Conservation (phyloP, 2,113 vertebrate genomes). For the Lagenorhynchus albirostris region DNA sequence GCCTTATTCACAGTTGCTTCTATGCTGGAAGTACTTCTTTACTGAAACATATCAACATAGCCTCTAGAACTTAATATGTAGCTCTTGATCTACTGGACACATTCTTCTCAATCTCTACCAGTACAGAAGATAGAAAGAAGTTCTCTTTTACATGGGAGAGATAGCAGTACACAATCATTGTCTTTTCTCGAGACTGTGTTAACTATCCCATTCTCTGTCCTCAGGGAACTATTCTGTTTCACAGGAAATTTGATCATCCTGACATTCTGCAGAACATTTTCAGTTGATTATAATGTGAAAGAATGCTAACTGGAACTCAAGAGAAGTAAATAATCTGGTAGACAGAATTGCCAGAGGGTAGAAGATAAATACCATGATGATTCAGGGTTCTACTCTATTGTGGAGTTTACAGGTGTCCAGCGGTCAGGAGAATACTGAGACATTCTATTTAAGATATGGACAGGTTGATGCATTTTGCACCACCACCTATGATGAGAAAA, state of each 20-base stretch:
- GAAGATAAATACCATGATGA: background rate
- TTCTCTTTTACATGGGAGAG: background rate
- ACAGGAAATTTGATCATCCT: background rate
- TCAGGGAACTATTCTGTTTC: background rate
- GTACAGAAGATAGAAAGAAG: background rate
- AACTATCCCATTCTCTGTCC: background rate
- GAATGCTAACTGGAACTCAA: background rate
- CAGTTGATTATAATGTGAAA: background rate
- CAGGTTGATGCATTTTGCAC: background rate
- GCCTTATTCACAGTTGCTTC: background rate
- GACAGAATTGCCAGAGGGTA: background rate
- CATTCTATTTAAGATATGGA: background rate
- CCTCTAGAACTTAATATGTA: background rate
- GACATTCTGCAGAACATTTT: background rate
- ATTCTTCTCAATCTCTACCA: background rate
- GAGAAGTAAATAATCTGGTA: background rate
- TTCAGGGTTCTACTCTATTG: background rate
- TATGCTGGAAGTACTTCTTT: background rate
- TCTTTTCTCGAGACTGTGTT: background rate
- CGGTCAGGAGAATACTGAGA: background rate
- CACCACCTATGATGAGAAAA: background rate
- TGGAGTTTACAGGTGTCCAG: background rate
- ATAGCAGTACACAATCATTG: background rate
- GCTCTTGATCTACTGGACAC: background rate
- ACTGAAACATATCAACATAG: background rate